A percentile compares a stretch with the other conserved stretches of the same genome.
Conservation (phyloP, 2,113 vertebrate genomes). For the Syngnathoides biaculeatus region DNA sequence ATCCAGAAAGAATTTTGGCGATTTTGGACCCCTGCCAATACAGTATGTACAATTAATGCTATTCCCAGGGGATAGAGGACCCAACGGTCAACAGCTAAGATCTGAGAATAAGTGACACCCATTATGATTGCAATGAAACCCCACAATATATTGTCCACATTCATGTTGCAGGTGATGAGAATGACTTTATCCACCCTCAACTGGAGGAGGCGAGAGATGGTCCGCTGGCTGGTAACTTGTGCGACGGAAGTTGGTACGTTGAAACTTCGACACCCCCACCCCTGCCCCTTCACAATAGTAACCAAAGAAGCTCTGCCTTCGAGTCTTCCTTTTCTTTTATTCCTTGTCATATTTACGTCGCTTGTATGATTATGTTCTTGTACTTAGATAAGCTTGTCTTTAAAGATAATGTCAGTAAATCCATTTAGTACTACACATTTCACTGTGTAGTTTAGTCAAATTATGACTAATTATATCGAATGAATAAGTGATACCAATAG, state of each 20-base stretch:
- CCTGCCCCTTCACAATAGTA: background rate
- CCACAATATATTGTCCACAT: background rate
- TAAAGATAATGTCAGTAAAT: too few relatives aligned
- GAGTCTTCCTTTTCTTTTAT: too few relatives aligned
- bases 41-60: background rate
- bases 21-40: background rate
- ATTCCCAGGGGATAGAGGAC: too few relatives aligned
- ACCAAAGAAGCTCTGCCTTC: background rate
- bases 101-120: too few relatives aligned
- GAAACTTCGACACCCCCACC: background rate
- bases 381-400: background rate
- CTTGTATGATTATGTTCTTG: background rate
- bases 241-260: slow-evolving; percentile 97
- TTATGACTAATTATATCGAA: too few relatives aligned
- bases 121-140: too few relatives aligned
- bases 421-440: too few relatives aligned
- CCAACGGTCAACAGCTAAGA: too few relatives aligned
- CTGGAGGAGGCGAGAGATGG: slow-evolving; percentile 98
- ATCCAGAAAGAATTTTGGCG: background rate
- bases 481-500: too few relatives aligned
- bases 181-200: slow-evolving; percentile 98
- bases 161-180: slow-evolving; percentile 85
- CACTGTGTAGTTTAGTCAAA: too few relatives aligned
- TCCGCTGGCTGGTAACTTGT: slow-evolving; percentile 97
- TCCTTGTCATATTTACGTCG: background rate